Conservation (phyloP, 1,140 invertebrate genomes). For the Cotesia typhae region DNA sequence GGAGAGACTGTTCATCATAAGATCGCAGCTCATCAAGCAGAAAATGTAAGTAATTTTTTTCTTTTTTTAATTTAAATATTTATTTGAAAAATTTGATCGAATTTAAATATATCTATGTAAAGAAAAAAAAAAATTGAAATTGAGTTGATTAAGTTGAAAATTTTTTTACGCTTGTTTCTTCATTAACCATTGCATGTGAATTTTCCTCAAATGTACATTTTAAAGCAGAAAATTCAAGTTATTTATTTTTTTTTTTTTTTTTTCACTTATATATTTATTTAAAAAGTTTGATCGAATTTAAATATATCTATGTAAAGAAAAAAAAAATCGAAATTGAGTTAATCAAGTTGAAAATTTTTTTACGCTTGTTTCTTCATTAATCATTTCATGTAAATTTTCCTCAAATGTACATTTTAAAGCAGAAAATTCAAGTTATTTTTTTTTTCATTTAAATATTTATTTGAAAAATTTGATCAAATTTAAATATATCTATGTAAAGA, state of each 20-base stretch:
- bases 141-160: too few species aligned
- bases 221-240: background rate
- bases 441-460: too few species aligned
- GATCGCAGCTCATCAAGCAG: constrained; percentile 66
- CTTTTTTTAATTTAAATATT: too few species aligned
- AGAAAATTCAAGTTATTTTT: background rate
- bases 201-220: too few species aligned
- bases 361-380: background rate
- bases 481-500: background rate
- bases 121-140: too few species aligned
- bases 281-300: background rate
- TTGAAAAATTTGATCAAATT: background rate
- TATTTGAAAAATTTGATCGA: too few species aligned
- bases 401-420: background rate
- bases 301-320: background rate
- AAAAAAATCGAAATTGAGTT: background rate
- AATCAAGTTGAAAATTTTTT: background rate
- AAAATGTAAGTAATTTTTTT: constrained; percentile 54
- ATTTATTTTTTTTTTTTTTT: too few species aligned
- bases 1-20: background rate
- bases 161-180: too few species aligned
- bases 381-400: background rate
- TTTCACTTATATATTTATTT: too few species aligned
- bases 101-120: too few species aligned
- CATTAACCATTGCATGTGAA: too few species aligned